Evolutionary conservation across 2,888 invertebrate genomes (phyloP).

Genomic region (Baccha elongata): DNA sequence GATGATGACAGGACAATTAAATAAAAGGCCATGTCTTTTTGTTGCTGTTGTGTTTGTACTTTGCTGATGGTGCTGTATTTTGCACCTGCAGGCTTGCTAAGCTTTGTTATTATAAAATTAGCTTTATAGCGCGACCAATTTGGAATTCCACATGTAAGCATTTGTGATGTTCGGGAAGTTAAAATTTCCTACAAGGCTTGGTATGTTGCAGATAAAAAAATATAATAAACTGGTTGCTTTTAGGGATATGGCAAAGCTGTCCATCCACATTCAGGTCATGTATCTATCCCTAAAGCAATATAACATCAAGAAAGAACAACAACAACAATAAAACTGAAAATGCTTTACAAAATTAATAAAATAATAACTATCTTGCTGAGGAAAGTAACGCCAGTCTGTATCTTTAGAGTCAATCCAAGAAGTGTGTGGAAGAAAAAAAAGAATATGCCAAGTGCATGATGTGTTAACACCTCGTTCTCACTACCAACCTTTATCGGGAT

Average conservation of each 20-base stretch:
- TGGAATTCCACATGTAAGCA: constrained; percentile 56
- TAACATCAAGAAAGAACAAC: background rate
- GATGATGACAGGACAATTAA: constrained; percentile 62
- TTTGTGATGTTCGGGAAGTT: constrained; percentile 34
- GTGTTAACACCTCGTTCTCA: constrained; percentile 33
- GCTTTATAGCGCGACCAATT: constrained; percentile 59
- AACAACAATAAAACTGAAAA: background rate
- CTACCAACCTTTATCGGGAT: constrained; percentile 21
- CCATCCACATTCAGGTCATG: constrained; percentile 53
- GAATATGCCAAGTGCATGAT: constrained; percentile 1
- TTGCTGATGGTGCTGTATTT: constrained; percentile 10
- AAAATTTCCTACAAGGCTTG: constrained; percentile 7
- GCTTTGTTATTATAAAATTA: constrained; percentile 72
- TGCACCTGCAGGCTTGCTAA: constrained; percentile 59
- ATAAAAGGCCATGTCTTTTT: constrained; percentile 40
- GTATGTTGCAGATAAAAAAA: background rate
- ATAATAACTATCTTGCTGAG: constrained; percentile 27
- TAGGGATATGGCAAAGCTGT: constrained; percentile 24
- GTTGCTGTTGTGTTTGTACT: constrained; percentile 6
- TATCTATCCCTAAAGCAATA: constrained; percentile 12
- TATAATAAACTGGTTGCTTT: constrained; percentile 1
- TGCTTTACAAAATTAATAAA: constrained; percentile 35
- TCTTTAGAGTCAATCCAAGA: background rate
- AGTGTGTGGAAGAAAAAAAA: constrained; percentile 1
- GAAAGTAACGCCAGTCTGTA: background rate